Conservation (phyloP, 2,888 invertebrate species). For the Drosophila gaucha region DNA sequence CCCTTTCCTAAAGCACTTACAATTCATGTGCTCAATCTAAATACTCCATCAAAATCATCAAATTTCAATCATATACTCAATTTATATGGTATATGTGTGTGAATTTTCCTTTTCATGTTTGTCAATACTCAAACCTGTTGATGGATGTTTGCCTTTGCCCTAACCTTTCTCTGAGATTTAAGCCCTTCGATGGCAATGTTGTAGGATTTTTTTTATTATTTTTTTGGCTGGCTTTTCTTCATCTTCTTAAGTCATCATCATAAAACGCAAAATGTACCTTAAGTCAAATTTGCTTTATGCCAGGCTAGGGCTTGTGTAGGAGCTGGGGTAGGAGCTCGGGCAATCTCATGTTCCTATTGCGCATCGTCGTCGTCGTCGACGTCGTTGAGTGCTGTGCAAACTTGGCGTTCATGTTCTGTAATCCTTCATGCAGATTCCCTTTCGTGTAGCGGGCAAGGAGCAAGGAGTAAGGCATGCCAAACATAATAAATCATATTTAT, state of each 20-base stretch:
- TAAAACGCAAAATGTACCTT: conserved; percentile 70
- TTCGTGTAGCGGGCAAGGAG: conserved; percentile 18
- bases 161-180: conserved; percentile 33
- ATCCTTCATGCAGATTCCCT: conserved; percentile 65
- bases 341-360: conserved; percentile 51
- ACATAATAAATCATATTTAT: conserved; percentile 78
- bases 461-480: conserved; percentile 46
- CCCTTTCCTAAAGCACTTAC: conserved; percentile 6
- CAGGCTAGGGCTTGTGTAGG: neutral
- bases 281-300: conserved; percentile 65
- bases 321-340: neutral
- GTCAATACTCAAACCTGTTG: conserved; percentile 72
- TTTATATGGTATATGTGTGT: conserved; percentile 49
- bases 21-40: conserved; percentile 35
- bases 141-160: conserved; percentile 44
- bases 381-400: conserved; percentile 65
- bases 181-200: conserved; percentile 32
- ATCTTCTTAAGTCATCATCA: conserved; percentile 53
- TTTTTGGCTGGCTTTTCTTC: conserved; percentile 13
- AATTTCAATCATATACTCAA: conserved; percentile 66
- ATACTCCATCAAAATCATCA: conserved; percentile 54
- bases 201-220: conserved; percentile 16
- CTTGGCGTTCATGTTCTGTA: conserved; percentile 57
- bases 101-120: conserved; percentile 56
- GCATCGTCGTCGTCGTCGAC: conserved; percentile 34